phyloP scores from a whole-genome alignment of 2,797 vertebrate genomes.

The Vireo griseus region DNA sequence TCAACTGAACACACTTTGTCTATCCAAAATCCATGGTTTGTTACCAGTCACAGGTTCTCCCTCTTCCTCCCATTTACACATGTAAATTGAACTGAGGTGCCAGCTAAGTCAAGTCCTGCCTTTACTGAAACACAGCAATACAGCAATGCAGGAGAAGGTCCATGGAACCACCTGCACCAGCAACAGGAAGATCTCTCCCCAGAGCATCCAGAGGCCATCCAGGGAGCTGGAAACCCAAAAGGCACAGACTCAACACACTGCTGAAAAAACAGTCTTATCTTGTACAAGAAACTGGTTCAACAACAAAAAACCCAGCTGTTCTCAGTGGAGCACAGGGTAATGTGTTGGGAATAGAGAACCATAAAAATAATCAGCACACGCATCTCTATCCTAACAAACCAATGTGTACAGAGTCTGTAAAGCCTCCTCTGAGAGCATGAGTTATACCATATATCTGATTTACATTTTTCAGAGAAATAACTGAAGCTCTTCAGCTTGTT shows the following conservation, averaged over 20 bases:
- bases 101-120: background rate
- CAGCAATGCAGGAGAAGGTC: background rate
- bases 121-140: background rate
- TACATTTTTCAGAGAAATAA: conserved; percentile 43
- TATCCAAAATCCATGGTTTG: background rate
- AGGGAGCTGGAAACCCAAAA: background rate
- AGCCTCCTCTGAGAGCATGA: conserved; percentile 19
- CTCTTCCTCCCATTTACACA: background rate
- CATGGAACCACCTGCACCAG: background rate
- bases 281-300: background rate
- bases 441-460: background rate
- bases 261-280: background rate
- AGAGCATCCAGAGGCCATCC: background rate
- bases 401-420: background rate
- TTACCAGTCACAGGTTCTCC: background rate
- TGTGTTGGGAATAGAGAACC: background rate
- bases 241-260: background rate
- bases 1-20: background rate
- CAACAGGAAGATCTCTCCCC: background rate
- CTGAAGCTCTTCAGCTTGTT: conserved; percentile 7
- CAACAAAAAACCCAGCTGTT: background rate
- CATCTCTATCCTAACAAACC: background rate
- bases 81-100: fast-evolving
- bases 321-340: background rate
- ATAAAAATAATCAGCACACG: background rate